A percentile compares a stretch with the other conserved stretches of the same genome.
These are phyloP conservation scores for Periophthalmodon schlosseri DNA, from an alignment of 2,113 vertebrate genomes.

Conservation along the genomic window DNA sequence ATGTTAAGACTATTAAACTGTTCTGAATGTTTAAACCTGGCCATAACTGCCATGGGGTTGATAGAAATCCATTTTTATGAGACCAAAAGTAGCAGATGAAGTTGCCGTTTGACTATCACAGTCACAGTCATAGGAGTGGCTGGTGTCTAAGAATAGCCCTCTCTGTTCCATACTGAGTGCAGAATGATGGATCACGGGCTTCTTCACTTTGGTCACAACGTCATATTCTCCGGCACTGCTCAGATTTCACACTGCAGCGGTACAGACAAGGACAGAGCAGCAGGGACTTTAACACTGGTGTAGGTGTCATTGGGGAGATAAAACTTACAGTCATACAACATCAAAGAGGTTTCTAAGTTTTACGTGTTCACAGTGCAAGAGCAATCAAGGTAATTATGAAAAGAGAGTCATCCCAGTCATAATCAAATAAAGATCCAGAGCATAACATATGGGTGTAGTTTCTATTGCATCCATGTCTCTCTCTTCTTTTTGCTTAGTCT, in stretches of 20 bases:
- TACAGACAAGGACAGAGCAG: conserved; percentile 35
- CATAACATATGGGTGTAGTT: too few relatives aligned
- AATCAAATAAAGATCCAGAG: too few relatives aligned
- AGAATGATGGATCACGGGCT: conserved; percentile 39
- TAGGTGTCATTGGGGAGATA: not conserved
- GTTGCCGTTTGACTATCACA: not conserved
- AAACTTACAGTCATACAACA: not conserved
- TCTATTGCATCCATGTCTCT: too few relatives aligned
- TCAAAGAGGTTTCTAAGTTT: not conserved
- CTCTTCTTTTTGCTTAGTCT: too few relatives aligned
- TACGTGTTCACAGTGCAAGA: not conserved
- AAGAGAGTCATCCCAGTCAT: too few relatives aligned
- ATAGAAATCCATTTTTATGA: not conserved
- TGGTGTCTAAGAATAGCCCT: conserved; percentile 10
- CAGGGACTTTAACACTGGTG: conserved; percentile 5
- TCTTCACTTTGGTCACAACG: conserved; percentile 34
- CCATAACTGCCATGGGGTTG: not conserved
- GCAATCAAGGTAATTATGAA: too few relatives aligned
- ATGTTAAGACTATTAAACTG: not conserved
- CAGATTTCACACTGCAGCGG: conserved; percentile 18
- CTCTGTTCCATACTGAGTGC: conserved; percentile 18
- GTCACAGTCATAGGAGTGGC: not conserved
- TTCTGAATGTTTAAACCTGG: not conserved
- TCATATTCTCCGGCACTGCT: conserved; percentile 26
- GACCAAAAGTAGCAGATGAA: not conserved